A percentile compares a stretch with the other conserved stretches of the same genome.
Evolutionary conservation across 2,888 invertebrate species (phyloP).

Genomic region (Girardia tigrina): DNA sequence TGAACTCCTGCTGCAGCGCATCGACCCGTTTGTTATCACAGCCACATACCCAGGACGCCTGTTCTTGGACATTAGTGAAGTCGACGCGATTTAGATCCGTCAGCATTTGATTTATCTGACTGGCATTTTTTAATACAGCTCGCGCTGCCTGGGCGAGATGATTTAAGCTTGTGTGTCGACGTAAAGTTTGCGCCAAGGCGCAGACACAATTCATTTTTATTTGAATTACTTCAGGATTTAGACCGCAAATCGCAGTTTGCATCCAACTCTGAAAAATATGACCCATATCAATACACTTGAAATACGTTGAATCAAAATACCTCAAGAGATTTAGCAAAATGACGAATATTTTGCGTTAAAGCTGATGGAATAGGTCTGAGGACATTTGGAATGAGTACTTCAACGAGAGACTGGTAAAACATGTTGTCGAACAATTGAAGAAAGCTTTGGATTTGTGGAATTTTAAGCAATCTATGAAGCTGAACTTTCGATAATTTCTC

Average conservation of each 20-base stretch:
- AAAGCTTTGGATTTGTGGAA: constrained; percentile 64
- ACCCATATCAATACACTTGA: not conserved
- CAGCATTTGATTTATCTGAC: constrained; percentile 88
- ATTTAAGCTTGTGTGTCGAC: constrained; percentile 88
- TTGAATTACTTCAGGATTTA: constrained; percentile 35
- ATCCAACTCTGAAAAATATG: constrained; percentile 36
- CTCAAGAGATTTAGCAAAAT: constrained; percentile 76
- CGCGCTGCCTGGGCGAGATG: constrained; percentile 87
- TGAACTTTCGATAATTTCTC: constrained; percentile 16
- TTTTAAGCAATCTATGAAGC: constrained; percentile 18
- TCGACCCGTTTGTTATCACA: constrained; percentile 73
- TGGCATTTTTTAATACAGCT: constrained; percentile 81
- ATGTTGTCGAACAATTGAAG: constrained; percentile 69
- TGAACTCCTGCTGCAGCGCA: constrained; percentile 76
- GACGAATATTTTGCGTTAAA: constrained; percentile 77
- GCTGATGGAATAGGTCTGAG: constrained; percentile 79
- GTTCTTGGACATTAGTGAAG: constrained; percentile 77
- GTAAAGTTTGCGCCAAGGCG: constrained; percentile 78
- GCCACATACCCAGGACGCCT: constrained; percentile 93
- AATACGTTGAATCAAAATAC: not conserved
- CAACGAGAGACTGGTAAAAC: constrained; percentile 86
- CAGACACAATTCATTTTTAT: constrained; percentile 60
- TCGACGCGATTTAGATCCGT: constrained; percentile 89
- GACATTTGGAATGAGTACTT: constrained; percentile 87
- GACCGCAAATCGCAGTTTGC: constrained; percentile 30